Evolutionary conservation across 2,113 vertebrate genomes (phyloP).

Genomic region (Sphyrna mokarran): DNA sequence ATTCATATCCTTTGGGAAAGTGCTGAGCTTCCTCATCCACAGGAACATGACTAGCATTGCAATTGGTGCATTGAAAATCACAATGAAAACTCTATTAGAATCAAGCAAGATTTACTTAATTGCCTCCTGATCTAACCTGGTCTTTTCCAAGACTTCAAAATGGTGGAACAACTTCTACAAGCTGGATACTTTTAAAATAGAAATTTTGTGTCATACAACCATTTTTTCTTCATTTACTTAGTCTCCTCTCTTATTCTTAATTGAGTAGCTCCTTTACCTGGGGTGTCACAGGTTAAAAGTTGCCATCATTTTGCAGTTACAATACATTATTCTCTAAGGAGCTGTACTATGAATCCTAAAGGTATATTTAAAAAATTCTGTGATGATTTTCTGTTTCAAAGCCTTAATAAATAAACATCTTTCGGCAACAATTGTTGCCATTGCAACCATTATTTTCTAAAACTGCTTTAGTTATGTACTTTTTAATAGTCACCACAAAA

Average conservation of each 20-base stretch:
- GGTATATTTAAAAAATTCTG: background rate
- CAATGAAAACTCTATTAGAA: background rate
- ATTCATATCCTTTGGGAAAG: background rate
- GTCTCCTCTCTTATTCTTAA: background rate
- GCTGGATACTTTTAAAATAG: background rate
- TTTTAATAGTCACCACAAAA: background rate
- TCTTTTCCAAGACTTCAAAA: background rate
- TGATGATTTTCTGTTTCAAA: background rate
- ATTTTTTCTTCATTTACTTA: background rate
- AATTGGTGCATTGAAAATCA: background rate
- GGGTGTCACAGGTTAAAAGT: background rate
- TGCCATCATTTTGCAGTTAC: background rate
- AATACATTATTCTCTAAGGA: background rate
- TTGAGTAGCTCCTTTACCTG: background rate
- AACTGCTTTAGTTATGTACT: background rate
- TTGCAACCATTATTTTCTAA: background rate
- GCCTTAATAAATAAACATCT: conserved; percentile 10
- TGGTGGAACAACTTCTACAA: background rate
- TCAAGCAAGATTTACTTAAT: background rate
- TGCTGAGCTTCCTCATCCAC: background rate
- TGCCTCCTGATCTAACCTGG: background rate
- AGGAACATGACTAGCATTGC: background rate
- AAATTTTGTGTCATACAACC: background rate
- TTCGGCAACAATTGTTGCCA: background rate
- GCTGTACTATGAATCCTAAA: background rate